Conservation (phyloP, 2,113 vertebrate species). For the Megatriorchis doriae region DNA sequence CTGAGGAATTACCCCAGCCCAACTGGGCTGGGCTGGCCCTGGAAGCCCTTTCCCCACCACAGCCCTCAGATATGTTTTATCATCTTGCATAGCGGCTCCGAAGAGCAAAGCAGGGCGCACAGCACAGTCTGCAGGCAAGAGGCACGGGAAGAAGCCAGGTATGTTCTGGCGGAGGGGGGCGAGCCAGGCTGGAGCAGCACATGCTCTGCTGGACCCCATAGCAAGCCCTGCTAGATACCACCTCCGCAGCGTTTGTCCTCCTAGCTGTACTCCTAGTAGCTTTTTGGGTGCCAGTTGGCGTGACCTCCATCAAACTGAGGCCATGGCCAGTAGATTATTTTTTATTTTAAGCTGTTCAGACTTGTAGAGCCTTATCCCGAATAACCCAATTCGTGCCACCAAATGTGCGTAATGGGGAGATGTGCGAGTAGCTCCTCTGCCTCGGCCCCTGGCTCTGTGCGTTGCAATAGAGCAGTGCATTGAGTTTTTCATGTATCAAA, state of each 20-base stretch:
- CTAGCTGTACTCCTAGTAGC: neutral
- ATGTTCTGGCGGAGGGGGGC: neutral
- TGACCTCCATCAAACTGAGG: neutral
- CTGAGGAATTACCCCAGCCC: neutral
- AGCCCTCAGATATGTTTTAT: neutral
- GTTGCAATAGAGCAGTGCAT: fast-evolving
- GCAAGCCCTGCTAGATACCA: neutral
- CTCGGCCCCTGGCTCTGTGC: neutral
- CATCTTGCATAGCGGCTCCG: neutral
- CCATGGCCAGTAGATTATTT: neutral
- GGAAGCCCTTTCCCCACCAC: neutral
- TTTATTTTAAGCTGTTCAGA: neutral
- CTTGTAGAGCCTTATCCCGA: neutral
- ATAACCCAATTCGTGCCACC: neutral
- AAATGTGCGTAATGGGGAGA: fast-evolving
- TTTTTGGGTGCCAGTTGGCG: neutral
- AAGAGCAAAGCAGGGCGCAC: conserved; percentile 51
- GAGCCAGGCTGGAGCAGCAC: neutral
- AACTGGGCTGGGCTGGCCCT: neutral
- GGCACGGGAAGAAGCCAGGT: conserved; percentile 40
- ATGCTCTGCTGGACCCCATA: neutral
- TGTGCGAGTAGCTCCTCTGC: neutral
- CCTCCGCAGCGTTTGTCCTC: neutral
- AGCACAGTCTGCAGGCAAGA: conserved; percentile 59
- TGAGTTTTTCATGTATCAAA: neutral